These are phyloP conservation scores for Ophonus ardosiacus DNA, from an alignment of 2,888 invertebrate genomes.

Conservation along the genomic window DNA sequence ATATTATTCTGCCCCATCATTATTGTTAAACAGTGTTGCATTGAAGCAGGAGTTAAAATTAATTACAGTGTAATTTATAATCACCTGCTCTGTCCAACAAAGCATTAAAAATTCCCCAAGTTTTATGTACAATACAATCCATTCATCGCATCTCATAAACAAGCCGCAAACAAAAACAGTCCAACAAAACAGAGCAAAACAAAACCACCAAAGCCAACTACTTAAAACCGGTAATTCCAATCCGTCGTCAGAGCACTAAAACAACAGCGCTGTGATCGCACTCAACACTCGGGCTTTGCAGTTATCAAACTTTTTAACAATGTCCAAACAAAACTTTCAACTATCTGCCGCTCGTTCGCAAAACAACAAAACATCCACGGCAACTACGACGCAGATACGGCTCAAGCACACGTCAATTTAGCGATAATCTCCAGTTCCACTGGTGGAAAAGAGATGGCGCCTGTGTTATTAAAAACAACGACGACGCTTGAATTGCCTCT, in stretches of 20 bases:
- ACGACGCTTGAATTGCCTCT: slow-evolving; percentile 36
- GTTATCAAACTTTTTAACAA: slow-evolving; percentile 62
- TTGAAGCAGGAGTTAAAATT: background rate
- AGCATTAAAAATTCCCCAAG: slow-evolving; percentile 8
- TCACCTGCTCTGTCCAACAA: background rate
- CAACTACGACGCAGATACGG: slow-evolving; percentile 41
- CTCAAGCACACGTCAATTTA: slow-evolving; percentile 59
- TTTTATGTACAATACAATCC: slow-evolving; percentile 26
- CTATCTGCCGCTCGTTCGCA: slow-evolving; percentile 46
- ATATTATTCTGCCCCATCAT: background rate
- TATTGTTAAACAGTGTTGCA: background rate
- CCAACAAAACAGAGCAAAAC: slow-evolving; percentile 38
- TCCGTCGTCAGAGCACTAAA: slow-evolving; percentile 39
- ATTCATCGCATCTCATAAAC: slow-evolving; percentile 42
- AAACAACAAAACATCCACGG: slow-evolving; percentile 42
- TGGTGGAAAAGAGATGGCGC: slow-evolving; percentile 34
- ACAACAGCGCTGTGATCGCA: slow-evolving; percentile 50
- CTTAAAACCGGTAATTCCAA: slow-evolving; percentile 56
- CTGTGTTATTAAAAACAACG: slow-evolving; percentile 48
- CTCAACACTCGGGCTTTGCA: slow-evolving; percentile 49
- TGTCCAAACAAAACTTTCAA: slow-evolving; percentile 60
- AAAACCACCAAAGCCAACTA: slow-evolving; percentile 51
- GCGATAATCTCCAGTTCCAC: slow-evolving; percentile 44
- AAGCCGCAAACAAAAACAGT: slow-evolving; percentile 38
- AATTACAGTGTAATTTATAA: slow-evolving; percentile 1